Conservation (phyloP, 2,113 vertebrate species). For the Oreochromis niloticus region DNA sequence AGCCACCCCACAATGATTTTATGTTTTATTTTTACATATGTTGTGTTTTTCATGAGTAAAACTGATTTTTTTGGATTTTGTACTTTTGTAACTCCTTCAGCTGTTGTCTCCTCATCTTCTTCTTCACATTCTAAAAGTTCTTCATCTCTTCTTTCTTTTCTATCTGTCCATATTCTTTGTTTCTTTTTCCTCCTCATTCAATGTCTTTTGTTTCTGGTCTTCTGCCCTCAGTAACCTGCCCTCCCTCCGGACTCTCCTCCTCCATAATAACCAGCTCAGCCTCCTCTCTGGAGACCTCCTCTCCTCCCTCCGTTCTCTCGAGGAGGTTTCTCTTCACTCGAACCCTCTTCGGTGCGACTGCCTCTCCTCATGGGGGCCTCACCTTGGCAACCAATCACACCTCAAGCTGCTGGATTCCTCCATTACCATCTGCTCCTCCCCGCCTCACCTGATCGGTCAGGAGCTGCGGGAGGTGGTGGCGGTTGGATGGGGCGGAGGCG, state of each 20-base stretch:
- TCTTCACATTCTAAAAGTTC: background rate
- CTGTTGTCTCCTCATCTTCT: background rate
- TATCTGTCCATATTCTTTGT: accelerated
- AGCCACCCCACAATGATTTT: background rate
- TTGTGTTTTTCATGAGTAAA: background rate
- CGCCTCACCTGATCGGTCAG: constrained; percentile 63
- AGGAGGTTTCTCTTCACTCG: constrained; percentile 71
- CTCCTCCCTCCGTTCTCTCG: constrained; percentile 64
- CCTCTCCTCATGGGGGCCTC: constrained; percentile 69
- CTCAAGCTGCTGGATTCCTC: constrained; percentile 72
- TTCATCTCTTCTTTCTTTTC: background rate
- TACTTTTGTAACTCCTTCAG: accelerated
- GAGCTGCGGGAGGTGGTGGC: constrained; percentile 71
- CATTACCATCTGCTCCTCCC: constrained; percentile 71
- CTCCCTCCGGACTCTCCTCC: constrained; percentile 70
- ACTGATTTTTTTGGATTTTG: background rate
- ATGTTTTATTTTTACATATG: background rate
- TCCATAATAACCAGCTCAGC: constrained; percentile 72
- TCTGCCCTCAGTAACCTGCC: constrained; percentile 44
- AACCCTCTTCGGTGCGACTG: constrained; percentile 81
- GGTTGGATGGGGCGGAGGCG: constrained; percentile 37
- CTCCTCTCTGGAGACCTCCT: constrained; percentile 61
- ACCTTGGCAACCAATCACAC: constrained; percentile 65
- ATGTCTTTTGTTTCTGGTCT: background rate
- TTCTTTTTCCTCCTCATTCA: background rate